phyloP scores from a whole-genome alignment of 1,140 invertebrate species.

The Delia radicum region DNA sequence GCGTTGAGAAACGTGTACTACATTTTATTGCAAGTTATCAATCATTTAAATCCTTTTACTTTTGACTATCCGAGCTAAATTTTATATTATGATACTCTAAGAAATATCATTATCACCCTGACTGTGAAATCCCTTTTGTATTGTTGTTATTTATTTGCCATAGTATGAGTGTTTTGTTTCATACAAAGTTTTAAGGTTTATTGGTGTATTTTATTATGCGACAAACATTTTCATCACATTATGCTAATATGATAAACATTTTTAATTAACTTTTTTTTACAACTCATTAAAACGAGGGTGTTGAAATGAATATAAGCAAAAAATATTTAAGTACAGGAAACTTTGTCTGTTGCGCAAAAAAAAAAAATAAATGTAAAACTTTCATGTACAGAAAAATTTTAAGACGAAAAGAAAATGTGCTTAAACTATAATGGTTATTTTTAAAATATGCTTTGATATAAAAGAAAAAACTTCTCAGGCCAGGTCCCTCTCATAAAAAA shows the following conservation, averaged over 20 bases:
- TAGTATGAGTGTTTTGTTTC: neutral
- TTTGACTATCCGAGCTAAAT: neutral
- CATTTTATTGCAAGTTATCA: too few species aligned
- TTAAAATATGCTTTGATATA: too few species aligned
- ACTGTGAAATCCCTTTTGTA: neutral
- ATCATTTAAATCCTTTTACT: too few species aligned
- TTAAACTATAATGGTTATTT: too few species aligned
- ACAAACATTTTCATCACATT: constrained; percentile 20
- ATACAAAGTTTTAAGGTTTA: neutral
- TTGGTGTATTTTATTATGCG: constrained; percentile 3
- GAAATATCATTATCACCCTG: too few species aligned
- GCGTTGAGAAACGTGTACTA: too few species aligned
- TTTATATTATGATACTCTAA: neutral
- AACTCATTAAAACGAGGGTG: constrained; percentile 9
- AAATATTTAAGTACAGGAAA: neutral
- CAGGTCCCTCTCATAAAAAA: too few species aligned
- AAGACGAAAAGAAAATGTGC: too few species aligned
- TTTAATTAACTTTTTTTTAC: constrained; percentile 3
- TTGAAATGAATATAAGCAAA: neutral
- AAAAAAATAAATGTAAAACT: neutral
- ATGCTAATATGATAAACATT: constrained; percentile 23
- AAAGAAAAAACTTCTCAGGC: too few species aligned
- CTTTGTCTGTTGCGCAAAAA: neutral
- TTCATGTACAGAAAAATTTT: too few species aligned
- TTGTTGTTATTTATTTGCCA: neutral